Conservation (phyloP, 1,140 invertebrate species). For the Acromyrmex charruanus region DNA sequence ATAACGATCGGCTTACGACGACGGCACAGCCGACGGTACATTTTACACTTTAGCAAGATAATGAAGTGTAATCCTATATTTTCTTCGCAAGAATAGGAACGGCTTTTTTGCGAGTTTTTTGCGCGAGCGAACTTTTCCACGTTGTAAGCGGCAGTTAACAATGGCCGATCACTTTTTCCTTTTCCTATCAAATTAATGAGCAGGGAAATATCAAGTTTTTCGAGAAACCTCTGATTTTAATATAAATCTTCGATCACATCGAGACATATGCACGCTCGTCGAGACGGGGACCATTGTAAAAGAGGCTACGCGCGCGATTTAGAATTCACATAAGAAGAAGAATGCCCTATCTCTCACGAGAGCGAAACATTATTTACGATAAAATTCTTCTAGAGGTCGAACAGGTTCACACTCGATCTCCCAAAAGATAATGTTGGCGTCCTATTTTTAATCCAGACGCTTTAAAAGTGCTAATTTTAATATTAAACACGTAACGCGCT, state of each 20-base stretch:
- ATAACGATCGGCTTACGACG: constrained; percentile 73
- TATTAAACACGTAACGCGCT: constrained; percentile 39
- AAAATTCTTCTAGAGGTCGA: constrained; percentile 6
- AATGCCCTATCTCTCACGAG: constrained; percentile 1
- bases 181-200: constrained; percentile 55
- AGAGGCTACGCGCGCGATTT: not conserved
- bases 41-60: constrained; percentile 67
- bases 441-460: constrained; percentile 50
- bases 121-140: constrained; percentile 39
- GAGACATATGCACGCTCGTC: not conserved
- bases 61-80: constrained; percentile 73
- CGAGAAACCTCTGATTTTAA: constrained; percentile 46
- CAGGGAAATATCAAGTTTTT: constrained; percentile 56
- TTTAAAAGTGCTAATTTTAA: constrained; percentile 43
- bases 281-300: not conserved
- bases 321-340: constrained; percentile 18
- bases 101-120: constrained; percentile 55
- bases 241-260: constrained; percentile 27
- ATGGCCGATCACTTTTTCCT: constrained; percentile 51
- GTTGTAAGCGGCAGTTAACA: constrained; percentile 59
- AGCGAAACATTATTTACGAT: constrained; percentile 38
- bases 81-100: constrained; percentile 71
- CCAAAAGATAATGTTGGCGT: constrained; percentile 35
- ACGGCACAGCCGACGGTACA: constrained; percentile 62
- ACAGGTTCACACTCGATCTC: constrained; percentile 22